phyloP scores from a whole-genome alignment of 2,888 invertebrate genomes.

The Cantharis nigra region DNA sequence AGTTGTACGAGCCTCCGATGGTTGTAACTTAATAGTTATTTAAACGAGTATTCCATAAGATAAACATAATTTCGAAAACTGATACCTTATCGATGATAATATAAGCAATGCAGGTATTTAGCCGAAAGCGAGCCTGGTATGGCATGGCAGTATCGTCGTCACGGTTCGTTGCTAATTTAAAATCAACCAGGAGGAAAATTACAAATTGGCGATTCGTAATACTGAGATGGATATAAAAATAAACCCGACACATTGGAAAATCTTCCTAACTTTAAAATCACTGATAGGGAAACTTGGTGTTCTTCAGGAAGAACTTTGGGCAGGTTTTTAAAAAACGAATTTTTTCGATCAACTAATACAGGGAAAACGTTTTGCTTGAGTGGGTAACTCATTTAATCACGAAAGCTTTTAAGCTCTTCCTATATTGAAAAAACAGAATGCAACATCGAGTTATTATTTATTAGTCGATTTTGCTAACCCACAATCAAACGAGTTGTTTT shows the following conservation, averaged over 20 bases:
- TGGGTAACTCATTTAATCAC: neutral
- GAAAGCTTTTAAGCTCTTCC: neutral
- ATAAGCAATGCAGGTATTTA: constrained; percentile 24
- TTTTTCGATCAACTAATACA: neutral
- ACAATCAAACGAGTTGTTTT: neutral
- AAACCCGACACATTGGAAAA: neutral
- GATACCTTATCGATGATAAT: constrained; percentile 21
- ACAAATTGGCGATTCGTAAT: constrained; percentile 7
- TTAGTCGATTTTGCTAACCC: neutral
- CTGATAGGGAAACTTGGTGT: neutral
- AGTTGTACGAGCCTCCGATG: neutral
- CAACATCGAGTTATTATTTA: neutral
- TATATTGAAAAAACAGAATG: neutral
- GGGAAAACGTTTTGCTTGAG: neutral
- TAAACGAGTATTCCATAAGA: neutral
- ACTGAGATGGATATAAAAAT: neutral
- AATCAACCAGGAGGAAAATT: constrained; percentile 18
- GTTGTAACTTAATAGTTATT: neutral
- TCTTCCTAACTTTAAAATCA: neutral
- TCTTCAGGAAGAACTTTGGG: neutral
- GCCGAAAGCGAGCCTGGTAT: constrained; percentile 18
- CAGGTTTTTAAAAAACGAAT: neutral
- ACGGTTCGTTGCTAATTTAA: constrained; percentile 14
- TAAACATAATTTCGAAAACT: constrained; percentile 15
- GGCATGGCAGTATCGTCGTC: constrained; percentile 8